Evolutionary conservation across 2,888 invertebrate genomes (phyloP).

Genomic region (Sceliomorpha sp.): DNA sequence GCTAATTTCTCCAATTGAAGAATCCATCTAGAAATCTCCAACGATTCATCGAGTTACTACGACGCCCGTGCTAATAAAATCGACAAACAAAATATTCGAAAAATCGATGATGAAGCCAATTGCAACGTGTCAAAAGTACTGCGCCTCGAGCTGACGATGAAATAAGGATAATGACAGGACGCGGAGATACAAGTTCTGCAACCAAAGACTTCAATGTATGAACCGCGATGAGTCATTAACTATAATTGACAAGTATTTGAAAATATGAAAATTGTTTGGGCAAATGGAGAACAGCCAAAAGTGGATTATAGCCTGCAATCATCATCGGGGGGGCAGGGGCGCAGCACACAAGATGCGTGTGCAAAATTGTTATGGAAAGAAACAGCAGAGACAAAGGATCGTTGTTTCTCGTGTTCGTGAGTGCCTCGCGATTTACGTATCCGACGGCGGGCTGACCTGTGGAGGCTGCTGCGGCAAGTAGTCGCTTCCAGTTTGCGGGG

Average conservation of each 20-base stretch:
- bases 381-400: constrained; percentile 29
- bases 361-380: constrained; percentile 21
- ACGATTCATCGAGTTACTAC: too few species aligned
- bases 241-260: constrained; percentile 26
- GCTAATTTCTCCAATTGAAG: too few species aligned
- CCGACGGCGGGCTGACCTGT: constrained; percentile 80
- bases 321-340: constrained; percentile 15
- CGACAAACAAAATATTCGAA: constrained; percentile 11
- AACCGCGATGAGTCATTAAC: constrained; percentile 17
- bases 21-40: too few species aligned
- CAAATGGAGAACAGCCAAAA: constrained; percentile 6
- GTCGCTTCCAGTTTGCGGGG: constrained; percentile 78
- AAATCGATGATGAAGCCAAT: constrained; percentile 9
- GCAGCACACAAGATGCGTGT: constrained; percentile 25
- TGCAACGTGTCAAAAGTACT: constrained; percentile 19
- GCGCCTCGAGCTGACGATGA: constrained; percentile 17
- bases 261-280: constrained; percentile 17
- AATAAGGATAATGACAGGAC: constrained; percentile 20
- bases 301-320: constrained; percentile 24
- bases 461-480: constrained; percentile 79
- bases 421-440: constrained; percentile 15
- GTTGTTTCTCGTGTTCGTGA: constrained; percentile 26
- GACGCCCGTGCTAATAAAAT: constrained; percentile 6
- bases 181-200: constrained; percentile 4
- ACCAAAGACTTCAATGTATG: constrained; percentile 14